Base-by-base conservation (phyloP, 1,140 invertebrate genomes). In the Apis laboriosa region DNA sequence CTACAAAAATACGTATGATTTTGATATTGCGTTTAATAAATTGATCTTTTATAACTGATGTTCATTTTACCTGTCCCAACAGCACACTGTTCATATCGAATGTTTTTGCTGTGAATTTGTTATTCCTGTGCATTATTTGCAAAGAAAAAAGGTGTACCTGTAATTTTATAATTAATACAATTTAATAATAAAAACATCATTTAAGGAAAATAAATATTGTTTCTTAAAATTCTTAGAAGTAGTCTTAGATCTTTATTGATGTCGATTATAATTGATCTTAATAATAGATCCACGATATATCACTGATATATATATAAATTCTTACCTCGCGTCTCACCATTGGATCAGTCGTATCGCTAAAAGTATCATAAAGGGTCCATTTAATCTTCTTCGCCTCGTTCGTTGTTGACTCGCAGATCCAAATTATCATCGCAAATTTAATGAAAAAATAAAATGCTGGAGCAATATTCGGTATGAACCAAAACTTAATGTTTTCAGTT, bases 261-360 rank as follows among this genome's bases (percentile, higher is more conserved):
- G 0, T 43, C 5, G 34, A 43, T 43, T 7, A 43, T 43, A 43
- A 43, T 43, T 43, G 34, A 43, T 43, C 34, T 43, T n/a, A 15
- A 28, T 49, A 49, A n/a, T 68, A 28, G 5, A 64, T 34, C 24
- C 13, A 0, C 28, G 0, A 0, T 24, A 0, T 15, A 15, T 24
- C 4, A 8, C 19, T 13, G 28, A 2, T 1, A 15, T 73, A 24
- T 24, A 24, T 24, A 24, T 15, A 80, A 76, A 80, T 56, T 19
- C 28, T 84, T 89, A 94, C 93, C 90, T 94, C 92, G 63, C 91
- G 88, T 79, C 92, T 92, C 15, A 92, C 77, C 12, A 89, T 63
- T n/a, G 87, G 88, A 73, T 94, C 90, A 12, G 74, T 84, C 0
- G 88, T 91, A 63, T 58, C 85, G 55, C 91, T 90, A 3, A 92